Conservation (phyloP, 1,140 invertebrate species). For the Eriosoma lanigerum region DNA sequence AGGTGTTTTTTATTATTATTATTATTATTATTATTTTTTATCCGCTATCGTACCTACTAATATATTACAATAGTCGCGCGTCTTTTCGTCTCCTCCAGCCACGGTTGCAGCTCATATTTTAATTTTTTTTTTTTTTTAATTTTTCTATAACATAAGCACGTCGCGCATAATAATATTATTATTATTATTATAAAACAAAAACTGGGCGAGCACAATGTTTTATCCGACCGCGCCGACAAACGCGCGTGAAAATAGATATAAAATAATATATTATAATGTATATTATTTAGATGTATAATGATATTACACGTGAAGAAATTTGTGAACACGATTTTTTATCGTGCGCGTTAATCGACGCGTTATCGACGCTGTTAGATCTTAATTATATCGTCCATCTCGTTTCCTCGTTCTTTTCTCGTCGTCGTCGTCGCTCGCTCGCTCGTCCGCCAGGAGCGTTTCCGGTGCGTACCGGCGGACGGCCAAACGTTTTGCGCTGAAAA, state of each 20-base stretch:
- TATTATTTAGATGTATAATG: no score
- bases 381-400: constrained; percentile 21
- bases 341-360: constrained; percentile 12
- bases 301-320: background rate
- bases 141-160: background rate
- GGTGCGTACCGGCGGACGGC: background rate
- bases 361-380: constrained; percentile 39
- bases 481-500: background rate
- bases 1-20: no score
- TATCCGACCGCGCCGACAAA: constrained; percentile 19
- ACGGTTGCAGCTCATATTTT: background rate
- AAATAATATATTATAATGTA: no score
- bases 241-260: constrained; percentile 14
- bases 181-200: background rate
- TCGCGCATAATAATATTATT: background rate
- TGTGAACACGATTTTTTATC: constrained; percentile 26
- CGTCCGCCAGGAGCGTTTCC: background rate
- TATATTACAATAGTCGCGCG: no score
- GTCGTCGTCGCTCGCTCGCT: background rate
- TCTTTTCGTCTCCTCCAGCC: constrained; percentile 7
- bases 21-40: no score
- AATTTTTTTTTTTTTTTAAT: background rate
- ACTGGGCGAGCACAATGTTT: constrained; percentile 1
- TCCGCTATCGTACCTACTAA: no score
- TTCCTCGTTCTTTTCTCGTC: background rate